Base-by-base conservation (phyloP, 2,888 invertebrate species). In the Mermis nigrescens region DNA sequence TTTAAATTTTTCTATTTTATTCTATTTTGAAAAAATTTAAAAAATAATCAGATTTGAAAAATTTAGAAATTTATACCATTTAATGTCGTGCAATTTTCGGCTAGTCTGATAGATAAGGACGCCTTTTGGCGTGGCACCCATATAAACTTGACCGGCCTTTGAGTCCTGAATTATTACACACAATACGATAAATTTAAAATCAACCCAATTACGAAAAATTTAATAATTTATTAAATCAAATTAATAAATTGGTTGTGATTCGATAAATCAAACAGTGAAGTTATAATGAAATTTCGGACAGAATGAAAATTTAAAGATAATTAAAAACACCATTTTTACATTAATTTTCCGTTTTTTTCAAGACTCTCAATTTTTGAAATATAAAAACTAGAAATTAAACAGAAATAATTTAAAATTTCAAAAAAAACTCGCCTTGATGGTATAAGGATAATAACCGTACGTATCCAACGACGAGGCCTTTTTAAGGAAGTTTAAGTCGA, bases 401-500 rank as follows among this genome's bases (percentile, higher is more conserved):
- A n/a, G n/a, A n/a, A n/a, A n/a, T n/a, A n/a, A n/a, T n/a, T n/a
- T n/a, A n/a, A n/a, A n/a, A n/a, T n/a, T n/a, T n/a, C n/a, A n/a
- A n/a, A n/a, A n/a, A 12, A n/a, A 57, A 64, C 68, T 69, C 73
- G 88, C 88, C 81, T 94, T 95, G 31, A 95, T 94, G 61, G 90
- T 87, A 79, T 94, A 91, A 12, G 94, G 95, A 77, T 95, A 94
- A 38, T 95, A 86, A 29, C 94, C 95, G 72, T 94, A 95, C 0
- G 94, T 92, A 74, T 95, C 94, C 60, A 95, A 78, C 64, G 84
- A 83, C 65, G 86, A 84, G 48, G 91, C 88, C 68, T 89, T 84
- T 75, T 85, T 85, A 68, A 95, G 81, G 76, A 95, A 95, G 66
- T 84, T 82, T 61, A 83, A 82, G 77, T 94, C 92, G 0, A 89